A percentile compares a stretch with the other conserved stretches of the same genome.
phyloP scores from a whole-genome alignment of 2,888 invertebrate species.

The Dioctria linearis region DNA sequence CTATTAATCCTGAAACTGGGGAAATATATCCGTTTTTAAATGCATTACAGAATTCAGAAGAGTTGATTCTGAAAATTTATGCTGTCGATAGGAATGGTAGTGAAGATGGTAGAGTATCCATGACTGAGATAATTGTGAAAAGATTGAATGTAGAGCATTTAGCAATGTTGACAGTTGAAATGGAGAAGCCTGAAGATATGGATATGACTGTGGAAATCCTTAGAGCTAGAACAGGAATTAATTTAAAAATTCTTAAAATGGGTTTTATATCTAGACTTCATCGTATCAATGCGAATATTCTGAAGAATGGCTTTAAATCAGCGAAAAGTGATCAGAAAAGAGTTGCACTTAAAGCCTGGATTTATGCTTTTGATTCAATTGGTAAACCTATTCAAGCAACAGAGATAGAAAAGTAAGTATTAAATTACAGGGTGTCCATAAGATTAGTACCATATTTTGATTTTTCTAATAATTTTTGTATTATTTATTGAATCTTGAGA shows the following conservation, averaged over 20 bases:
- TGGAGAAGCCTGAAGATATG: slow-evolving; percentile 45
- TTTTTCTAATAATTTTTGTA: too few species aligned
- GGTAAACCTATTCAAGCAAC: slow-evolving; percentile 57
- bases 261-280: slow-evolving; percentile 51
- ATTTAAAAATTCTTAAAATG: slow-evolving; percentile 56
- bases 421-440: not conserved
- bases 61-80: slow-evolving; percentile 59
- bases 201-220: slow-evolving; percentile 55
- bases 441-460: too few species aligned
- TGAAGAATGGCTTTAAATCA: too few species aligned
- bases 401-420: slow-evolving; percentile 60
- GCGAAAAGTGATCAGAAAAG: not conserved
- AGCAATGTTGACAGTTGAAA: slow-evolving; percentile 59
- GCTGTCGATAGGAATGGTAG: slow-evolving; percentile 63
- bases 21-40: slow-evolving; percentile 61
- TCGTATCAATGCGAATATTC: too few species aligned
- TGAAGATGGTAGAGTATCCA: slow-evolving; percentile 58
- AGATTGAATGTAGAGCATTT: slow-evolving; percentile 59
- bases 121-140: slow-evolving; percentile 59
- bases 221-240: slow-evolving; percentile 52
- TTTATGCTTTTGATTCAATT: slow-evolving; percentile 60
- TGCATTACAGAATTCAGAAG: slow-evolving; percentile 55
- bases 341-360: slow-evolving; percentile 60
- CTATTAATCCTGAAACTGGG: slow-evolving; percentile 62
- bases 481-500: too few species aligned